Conservation (phyloP, 2,888 invertebrate species). For the Hoplodrina ambigua region DNA sequence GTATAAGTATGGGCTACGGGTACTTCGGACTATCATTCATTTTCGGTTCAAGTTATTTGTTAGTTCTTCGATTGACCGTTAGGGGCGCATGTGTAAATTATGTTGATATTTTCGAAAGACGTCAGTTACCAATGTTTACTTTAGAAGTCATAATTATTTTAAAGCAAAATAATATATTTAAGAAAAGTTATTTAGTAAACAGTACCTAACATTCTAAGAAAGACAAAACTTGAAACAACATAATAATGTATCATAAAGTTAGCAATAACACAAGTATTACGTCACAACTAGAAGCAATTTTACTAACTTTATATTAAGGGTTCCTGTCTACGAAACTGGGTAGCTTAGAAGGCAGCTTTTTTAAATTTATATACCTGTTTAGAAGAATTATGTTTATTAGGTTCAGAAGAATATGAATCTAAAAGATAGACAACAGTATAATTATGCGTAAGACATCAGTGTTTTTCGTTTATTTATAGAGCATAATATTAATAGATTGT, state of each 20-base stretch:
- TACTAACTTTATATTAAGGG: constrained; percentile 47
- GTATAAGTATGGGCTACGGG: too few relatives aligned
- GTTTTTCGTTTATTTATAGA: constrained; percentile 74
- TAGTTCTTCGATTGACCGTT: constrained; percentile 11
- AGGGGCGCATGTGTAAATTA: constrained; percentile 22
- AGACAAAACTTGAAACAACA: constrained; percentile 59
- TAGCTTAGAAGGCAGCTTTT: constrained; percentile 62
- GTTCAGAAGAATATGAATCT: constrained; percentile 44
- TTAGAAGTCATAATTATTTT: constrained; percentile 21
- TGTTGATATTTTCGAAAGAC: constrained; percentile 21
- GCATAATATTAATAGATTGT: constrained; percentile 83
- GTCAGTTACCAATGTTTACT: constrained; percentile 41
- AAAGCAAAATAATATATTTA: constrained; percentile 21
- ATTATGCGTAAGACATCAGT: constrained; percentile 75
- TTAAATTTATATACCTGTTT: constrained; percentile 31
- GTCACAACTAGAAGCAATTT: constrained; percentile 43
- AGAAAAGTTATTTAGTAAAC: constrained; percentile 41
- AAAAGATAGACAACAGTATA: constrained; percentile 54
- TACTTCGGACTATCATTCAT: too few relatives aligned
- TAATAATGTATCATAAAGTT: constrained; percentile 42
- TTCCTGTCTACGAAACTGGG: constrained; percentile 45
- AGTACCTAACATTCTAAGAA: constrained; percentile 59
- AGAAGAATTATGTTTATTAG: constrained; percentile 31
- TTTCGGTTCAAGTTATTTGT: not conserved
- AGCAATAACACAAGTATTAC: constrained; percentile 55